A percentile compares a stretch with the other conserved stretches of the same genome.
These are phyloP conservation scores for Oasisia sp. DNA, from an alignment of 2,888 invertebrate genomes.

Conservation along the genomic window DNA sequence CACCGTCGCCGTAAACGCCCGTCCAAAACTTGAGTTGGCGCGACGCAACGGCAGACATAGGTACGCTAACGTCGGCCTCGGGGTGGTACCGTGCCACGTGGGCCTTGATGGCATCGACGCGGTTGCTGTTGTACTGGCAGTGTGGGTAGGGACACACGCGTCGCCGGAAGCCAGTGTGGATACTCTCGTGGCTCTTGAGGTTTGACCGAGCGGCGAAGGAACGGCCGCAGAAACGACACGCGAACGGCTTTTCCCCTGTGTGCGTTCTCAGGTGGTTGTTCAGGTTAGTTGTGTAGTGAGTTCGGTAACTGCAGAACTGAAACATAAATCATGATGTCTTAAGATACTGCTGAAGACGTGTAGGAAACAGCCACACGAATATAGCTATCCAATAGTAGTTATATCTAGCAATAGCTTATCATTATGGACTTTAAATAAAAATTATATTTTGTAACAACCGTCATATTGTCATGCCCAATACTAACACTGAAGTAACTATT, in stretches of 20 bases:
- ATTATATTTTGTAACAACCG: neutral
- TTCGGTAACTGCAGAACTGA: slow-evolving; percentile 38
- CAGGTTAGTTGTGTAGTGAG: slow-evolving; percentile 36
- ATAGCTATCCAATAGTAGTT: neutral
- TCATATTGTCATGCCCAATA: neutral
- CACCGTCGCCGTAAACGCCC: neutral
- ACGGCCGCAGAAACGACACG: slow-evolving; percentile 72
- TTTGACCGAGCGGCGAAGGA: slow-evolving; percentile 68
- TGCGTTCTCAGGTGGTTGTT: slow-evolving; percentile 70
- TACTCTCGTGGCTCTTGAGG: slow-evolving; percentile 38
- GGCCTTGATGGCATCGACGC: neutral
- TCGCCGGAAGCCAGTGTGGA: slow-evolving; percentile 22
- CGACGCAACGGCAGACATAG: neutral
- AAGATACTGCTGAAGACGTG: neutral
- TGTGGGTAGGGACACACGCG: neutral
- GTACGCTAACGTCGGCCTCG: neutral
- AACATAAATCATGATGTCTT: neutral
- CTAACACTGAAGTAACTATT: neutral
- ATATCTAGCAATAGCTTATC: too few species aligned
- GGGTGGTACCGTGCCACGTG: neutral
- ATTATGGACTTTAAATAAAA: neutral
- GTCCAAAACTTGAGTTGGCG: neutral
- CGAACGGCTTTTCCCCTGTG: slow-evolving; percentile 75
- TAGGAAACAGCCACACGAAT: neutral
- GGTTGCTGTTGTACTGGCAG: slow-evolving; percentile 12